Base-by-base conservation (phyloP, 1,140 invertebrate genomes). In the Brachionus asplanchnoidis region DNA sequence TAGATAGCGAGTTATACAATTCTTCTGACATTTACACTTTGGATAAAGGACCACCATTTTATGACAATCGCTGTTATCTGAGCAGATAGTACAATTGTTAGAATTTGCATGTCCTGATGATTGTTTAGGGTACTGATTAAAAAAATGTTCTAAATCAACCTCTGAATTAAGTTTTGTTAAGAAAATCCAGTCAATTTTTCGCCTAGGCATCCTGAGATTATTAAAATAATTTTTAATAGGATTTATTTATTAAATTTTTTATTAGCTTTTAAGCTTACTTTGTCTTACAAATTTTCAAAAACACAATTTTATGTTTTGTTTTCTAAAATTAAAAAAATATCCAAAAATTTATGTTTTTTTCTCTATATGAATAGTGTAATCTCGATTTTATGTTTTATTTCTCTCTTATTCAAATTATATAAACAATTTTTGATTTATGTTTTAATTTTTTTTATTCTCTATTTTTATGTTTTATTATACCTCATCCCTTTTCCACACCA, bases 101-200 rank as follows among this genome's bases (percentile, higher is more conserved):
- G 28, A 40, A 73, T 73, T 73, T 36, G 28, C 36, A 40, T n/a
- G n/a, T n/a, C n/a, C n/a, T n/a, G n/a, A n/a, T n/a, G n/a, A n/a
- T n/a, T n/a, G n/a, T n/a, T n/a, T n/a, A n/a, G n/a, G n/a, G n/a
- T n/a, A n/a, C n/a, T n/a, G n/a, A n/a, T n/a, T n/a, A n/a, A n/a
- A n/a, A n/a, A 73, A 73, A 40, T 40, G 12, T 73, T 73, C 68
- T 14, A 73, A 73, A 2, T 73, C 68, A 73, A 42, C 68, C n/a
- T 73, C 68, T 42, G 68, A 73, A 42, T 73, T 73, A 73, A 36
- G 36, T 17, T 73, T 73, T 14, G 68, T 73, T 20, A 73, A 73
- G 36, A 73, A 73, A 42, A 73, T 73, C 68, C 68, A 73, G 36
- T 73, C 68, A 40, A 73, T 73, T 73, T 42, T 73, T 73, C 65